Evolutionary conservation across 2,113 vertebrate species (phyloP), one percentile per base, ranked within the genome.

Genomic region (Laterallus jamaicensis): DNA sequence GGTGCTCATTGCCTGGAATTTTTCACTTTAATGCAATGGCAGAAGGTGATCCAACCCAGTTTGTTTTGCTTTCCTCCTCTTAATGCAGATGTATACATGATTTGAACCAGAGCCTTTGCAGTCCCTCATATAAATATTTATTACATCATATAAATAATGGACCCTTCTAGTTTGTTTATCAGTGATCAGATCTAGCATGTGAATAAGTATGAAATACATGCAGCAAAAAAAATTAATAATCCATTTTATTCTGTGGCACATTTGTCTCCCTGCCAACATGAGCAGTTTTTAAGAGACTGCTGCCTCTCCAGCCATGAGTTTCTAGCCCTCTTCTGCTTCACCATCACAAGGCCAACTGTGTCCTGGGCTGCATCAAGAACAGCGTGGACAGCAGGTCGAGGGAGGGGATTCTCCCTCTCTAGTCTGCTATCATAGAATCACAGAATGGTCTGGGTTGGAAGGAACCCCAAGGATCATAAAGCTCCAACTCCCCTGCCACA

Each of bases 81-180:
- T 92, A 79, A 82, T 76, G 69, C 70, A 82, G 40, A 93, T 52
- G 55, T 56, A 76, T 55, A 18, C 69, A 66, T 40, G 88, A 84
- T 49, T 93, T 4, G 10, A 71, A 86, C 49, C 58, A 92, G 62
- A 85, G 15, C 58, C 63, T 71, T 89, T 44, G 22, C 58, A 32
- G 35, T 62, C 9, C 44, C 9, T 87, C 54, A 25, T 64, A 79
- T 87, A 96, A 96, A 94, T 95, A 92, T 92, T 96, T 97, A 75
- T 87, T 69, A 49, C 10, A 79, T 20, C 32, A 28, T 55, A 62
- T 76, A 96, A 92, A 82, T 87, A 82, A 91, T 58, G 40, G 73
- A 40, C 22, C 21, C 21, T 84, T 91, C 62, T 54, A 21, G 39
- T 64, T 94, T 90, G 52, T 90, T 92, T 86, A 79, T 80, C 77